phyloP scores from a whole-genome alignment of 2,113 vertebrate genomes.

The Elanus axillaris region DNA sequence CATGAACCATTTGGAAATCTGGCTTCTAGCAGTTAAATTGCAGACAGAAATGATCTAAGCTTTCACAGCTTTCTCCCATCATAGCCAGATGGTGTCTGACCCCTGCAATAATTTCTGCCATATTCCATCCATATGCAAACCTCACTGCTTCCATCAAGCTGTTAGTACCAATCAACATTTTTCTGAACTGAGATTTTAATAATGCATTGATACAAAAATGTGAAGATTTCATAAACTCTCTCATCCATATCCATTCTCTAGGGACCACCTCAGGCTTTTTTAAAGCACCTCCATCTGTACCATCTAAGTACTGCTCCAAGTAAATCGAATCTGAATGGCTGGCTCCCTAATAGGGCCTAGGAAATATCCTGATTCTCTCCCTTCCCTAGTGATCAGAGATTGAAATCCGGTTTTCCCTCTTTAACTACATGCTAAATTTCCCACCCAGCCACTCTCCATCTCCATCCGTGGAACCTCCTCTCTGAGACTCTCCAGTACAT shows the following conservation, averaged over 20 bases:
- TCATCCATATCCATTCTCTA: neutral
- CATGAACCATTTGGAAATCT: conserved; percentile 12
- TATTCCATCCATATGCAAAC: conserved; percentile 32
- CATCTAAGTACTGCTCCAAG: neutral
- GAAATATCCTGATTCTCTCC: neutral
- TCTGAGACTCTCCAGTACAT: neutral
- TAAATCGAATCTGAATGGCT: neutral
- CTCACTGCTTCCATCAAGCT: conserved; percentile 29
- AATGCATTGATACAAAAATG: conserved; percentile 2
- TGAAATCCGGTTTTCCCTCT: neutral
- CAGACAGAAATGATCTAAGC: conserved; percentile 21
- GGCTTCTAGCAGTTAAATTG: conserved; percentile 10
- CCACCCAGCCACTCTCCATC: neutral
- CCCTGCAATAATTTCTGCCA: conserved; percentile 33
- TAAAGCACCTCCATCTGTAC: conserved; percentile 9
- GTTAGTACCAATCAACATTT: conserved; percentile 5
- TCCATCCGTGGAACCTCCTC: neutral
- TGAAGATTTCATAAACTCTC: neutral
- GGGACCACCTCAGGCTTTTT: neutral
- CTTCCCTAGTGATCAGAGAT: neutral
- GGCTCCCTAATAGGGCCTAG: neutral
- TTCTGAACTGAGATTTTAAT: conserved; percentile 30
- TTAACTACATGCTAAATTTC: neutral
- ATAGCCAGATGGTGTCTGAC: conserved; percentile 28
- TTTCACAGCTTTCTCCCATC: conserved; percentile 24